Conservation (phyloP, 2,113 vertebrate genomes). For the Tragelaphus scriptus region DNA sequence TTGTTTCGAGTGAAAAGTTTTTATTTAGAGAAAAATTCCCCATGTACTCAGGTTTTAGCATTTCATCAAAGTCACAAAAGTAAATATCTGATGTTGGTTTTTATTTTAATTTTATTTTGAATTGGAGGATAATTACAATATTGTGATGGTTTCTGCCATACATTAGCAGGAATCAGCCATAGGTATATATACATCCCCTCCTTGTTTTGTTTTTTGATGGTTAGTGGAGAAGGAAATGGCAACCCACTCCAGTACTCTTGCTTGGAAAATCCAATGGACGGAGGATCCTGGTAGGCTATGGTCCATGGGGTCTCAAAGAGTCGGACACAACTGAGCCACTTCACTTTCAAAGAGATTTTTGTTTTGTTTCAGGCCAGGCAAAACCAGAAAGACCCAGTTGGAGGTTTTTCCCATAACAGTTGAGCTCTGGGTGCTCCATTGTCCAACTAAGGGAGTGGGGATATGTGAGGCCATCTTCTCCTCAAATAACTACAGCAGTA, state of each 20-base stretch:
- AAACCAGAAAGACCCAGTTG: constrained; percentile 3
- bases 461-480: neutral
- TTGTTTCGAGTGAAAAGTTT: neutral
- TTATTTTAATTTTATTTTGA: neutral
- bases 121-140: neutral
- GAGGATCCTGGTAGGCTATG: too few relatives aligned
- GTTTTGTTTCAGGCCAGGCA: neutral
- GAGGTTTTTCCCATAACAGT: neutral
- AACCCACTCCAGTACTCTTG: too few relatives aligned
- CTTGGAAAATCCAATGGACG: too few relatives aligned
- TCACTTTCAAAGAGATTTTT: neutral
- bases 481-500: neutral
- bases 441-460: neutral
- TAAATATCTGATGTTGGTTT: neutral
- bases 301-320: too few relatives aligned
- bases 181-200: neutral
- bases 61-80: neutral
- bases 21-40: neutral
- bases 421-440: neutral
- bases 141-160: neutral
- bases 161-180: neutral
- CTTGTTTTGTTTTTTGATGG: neutral
- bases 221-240: neutral
- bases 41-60: neutral
- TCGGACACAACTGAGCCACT: too few relatives aligned